A percentile compares a stretch with the other conserved stretches of the same genome.
Conservation (phyloP, 2,113 vertebrate genomes). For the Phrynocephalus versicolor region DNA sequence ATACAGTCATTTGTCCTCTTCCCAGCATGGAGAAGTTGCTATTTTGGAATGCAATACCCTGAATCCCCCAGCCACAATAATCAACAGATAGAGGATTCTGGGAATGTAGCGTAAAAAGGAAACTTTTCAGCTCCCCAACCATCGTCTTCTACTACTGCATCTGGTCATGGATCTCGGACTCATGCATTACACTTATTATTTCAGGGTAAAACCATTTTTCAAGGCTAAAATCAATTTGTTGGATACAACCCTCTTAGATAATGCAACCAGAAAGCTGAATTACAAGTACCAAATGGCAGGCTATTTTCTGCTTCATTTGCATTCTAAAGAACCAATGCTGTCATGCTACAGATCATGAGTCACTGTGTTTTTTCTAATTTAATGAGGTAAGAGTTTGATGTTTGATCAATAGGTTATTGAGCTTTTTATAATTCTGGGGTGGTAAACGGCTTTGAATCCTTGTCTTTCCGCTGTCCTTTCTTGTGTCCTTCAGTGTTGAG, state of each 20-base stretch:
- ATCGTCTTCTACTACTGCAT: too few relatives aligned
- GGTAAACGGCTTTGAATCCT: slow-evolving; percentile 23
- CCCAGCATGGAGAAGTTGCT: too few relatives aligned
- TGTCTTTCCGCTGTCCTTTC: slow-evolving; percentile 30
- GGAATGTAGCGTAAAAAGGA: too few relatives aligned
- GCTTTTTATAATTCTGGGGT: slow-evolving; percentile 35
- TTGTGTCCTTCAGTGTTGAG: not conserved
- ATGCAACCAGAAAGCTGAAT: slow-evolving; percentile 1
- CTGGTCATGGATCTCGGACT: not conserved
- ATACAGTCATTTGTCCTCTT: not conserved
- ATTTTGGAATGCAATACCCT: too few relatives aligned
- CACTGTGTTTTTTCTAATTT: slow-evolving; percentile 32
- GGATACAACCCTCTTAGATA: not conserved
- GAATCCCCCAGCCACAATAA: too few relatives aligned
- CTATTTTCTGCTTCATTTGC: slow-evolving; percentile 6
- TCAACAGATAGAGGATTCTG: too few relatives aligned
- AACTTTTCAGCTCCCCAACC: too few relatives aligned
- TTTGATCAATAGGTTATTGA: slow-evolving; percentile 35
- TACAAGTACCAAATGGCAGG: not conserved
- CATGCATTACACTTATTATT: not conserved
- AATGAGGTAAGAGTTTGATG: slow-evolving; percentile 24
- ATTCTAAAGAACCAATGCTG: not conserved
- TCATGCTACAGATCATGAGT: slow-evolving; percentile 29
- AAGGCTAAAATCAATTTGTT: not conserved
- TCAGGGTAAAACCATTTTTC: slow-evolving; percentile 3